Evolutionary conservation across 2,888 invertebrate species (phyloP).

Genomic region (Chrysomela aeneicollis): DNA sequence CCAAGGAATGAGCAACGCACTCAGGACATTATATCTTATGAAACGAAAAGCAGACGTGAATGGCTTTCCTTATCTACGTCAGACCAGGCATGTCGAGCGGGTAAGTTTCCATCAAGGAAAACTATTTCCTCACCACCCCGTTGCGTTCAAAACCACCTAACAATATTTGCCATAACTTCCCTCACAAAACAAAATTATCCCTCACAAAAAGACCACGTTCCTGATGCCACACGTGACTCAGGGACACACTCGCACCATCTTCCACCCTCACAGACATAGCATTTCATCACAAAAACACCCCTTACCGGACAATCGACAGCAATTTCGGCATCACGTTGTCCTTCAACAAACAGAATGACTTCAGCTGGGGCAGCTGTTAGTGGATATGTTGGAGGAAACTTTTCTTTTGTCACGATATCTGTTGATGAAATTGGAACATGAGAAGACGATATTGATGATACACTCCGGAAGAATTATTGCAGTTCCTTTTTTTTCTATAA

Average conservation of each 20-base stretch:
- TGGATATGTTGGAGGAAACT: conserved; percentile 31
- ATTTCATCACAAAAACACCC: conserved; percentile 24
- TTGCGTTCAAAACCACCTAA: not conserved
- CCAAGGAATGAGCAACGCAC: too few species aligned
- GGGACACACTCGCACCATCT: not conserved
- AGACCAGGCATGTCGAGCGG: too few species aligned
- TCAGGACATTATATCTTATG: too few species aligned
- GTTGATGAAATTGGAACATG: conserved; percentile 32
- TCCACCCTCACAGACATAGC: conserved; percentile 30
- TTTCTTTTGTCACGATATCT: conserved; percentile 38
- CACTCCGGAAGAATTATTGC: too few species aligned
- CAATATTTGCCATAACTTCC: not conserved
- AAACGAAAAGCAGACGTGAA: too few species aligned
- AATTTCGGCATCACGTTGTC: conserved; percentile 41
- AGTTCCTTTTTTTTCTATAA: too few species aligned
- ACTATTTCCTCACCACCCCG: not conserved
- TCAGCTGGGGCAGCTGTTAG: conserved; percentile 26
- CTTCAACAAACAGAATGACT: conserved; percentile 43
- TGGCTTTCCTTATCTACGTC: too few species aligned
- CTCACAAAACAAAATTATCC: not conserved
- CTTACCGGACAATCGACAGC: conserved; percentile 41
- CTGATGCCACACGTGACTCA: not conserved
- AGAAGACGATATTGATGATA: not conserved
- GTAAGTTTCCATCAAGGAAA: not conserved
- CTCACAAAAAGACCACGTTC: not conserved